phyloP scores from a whole-genome alignment of 2,888 invertebrate genomes.

The Acleris sparsana region DNA sequence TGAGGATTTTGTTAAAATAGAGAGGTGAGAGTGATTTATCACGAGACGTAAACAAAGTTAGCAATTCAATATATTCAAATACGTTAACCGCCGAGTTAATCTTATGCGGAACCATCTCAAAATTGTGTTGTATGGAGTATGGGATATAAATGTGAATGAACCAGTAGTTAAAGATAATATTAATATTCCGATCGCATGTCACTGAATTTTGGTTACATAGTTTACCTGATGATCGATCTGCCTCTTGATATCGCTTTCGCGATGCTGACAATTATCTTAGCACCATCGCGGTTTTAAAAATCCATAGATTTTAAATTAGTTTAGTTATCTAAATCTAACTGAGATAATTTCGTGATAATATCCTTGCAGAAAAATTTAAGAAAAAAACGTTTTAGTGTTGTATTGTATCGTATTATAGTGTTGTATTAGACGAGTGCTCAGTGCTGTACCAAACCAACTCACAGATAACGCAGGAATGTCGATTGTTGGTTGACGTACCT shows the following conservation, averaged over 20 bases:
- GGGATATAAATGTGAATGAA: background rate
- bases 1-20: background rate
- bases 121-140: background rate
- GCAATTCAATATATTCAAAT: background rate
- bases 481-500: too few species aligned
- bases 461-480: too few species aligned
- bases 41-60: conserved; percentile 18
- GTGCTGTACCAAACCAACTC: too few species aligned
- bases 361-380: background rate
- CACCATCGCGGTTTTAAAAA: background rate
- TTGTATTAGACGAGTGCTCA: too few species aligned
- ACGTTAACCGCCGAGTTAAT: background rate
- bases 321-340: background rate
- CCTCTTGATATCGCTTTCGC: background rate
- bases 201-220: conserved; percentile 21
- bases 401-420: too few species aligned
- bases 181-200: background rate
- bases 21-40: background rate
- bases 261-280: background rate
- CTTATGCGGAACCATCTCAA: background rate
- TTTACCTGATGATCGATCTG: conserved; percentile 11
- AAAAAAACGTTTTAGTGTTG: conserved; percentile 1
- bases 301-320: background rate
- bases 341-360: background rate
- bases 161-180: background rate